A percentile compares a stretch with the other conserved stretches of the same genome.
Evolutionary conservation across 2,797 vertebrate species (phyloP).

Genomic region (Notolabrus celidotus): DNA sequence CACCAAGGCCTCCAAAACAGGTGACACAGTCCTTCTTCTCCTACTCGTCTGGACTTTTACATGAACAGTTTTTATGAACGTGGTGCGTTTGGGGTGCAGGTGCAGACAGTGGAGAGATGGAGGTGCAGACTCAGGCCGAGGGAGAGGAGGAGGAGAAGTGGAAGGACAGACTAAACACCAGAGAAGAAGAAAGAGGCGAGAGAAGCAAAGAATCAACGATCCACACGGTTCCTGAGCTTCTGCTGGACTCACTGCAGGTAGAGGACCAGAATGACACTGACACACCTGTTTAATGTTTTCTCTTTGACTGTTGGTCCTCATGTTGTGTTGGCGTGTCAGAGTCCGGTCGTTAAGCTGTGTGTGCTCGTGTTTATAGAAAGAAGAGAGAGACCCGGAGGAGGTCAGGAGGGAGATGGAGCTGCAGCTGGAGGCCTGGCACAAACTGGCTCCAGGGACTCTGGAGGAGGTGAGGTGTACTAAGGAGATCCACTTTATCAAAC

Average conservation of each 20-base stretch:
- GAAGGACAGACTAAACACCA: conserved; percentile 47
- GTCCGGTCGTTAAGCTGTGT: background rate
- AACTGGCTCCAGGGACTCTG: conserved; percentile 83
- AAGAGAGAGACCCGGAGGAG: conserved; percentile 86
- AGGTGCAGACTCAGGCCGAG: conserved; percentile 79
- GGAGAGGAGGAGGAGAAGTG: conserved; percentile 71
- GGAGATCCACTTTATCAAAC: background rate
- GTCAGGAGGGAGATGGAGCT: conserved; percentile 93
- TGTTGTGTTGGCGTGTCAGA: background rate
- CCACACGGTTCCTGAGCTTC: conserved; percentile 90
- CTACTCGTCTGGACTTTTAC: background rate
- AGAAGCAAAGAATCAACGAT: conserved; percentile 89
- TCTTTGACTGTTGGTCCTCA: background rate
- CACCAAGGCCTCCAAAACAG: conserved; percentile 76
- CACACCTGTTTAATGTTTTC: background rate
- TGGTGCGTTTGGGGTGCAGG: conserved; percentile 70
- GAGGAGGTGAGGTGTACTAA: conserved; percentile 87
- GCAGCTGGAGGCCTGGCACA: conserved; percentile 92
- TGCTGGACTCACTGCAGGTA: conserved; percentile 81
- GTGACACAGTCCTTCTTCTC: conserved; percentile 39
- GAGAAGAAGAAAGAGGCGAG: conserved; percentile 81
- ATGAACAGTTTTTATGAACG: background rate
- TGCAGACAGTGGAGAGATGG: conserved; percentile 83
- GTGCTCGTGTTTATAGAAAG: conserved; percentile 72
- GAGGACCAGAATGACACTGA: background rate